Evolutionary conservation across 2,113 vertebrate species (phyloP), one percentile per base, ranked within the genome.

Genomic region (Saimiri boliviensis): DNA sequence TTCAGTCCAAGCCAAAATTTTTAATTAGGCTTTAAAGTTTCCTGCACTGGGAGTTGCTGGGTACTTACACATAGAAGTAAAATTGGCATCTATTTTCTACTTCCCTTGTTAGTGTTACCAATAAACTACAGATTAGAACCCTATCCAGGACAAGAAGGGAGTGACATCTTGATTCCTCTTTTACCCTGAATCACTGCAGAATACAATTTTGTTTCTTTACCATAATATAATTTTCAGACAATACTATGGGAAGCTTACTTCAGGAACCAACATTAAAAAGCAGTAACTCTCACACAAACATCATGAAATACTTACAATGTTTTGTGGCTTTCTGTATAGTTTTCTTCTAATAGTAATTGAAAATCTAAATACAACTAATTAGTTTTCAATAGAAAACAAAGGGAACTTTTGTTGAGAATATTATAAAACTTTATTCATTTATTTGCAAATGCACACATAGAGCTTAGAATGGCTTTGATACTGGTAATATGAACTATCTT

Each of bases 301-400:
- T 45, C 27, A 17, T 79, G 14, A 19, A 17, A 89, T 30, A 96
- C 89, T 79, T 16, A 2, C 11, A 94, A 63, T 94, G 66, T 89
- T 95, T 63, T 54, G 79, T 97, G 45, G 60, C 32, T 97, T 98
- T 86, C 54, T 94, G 25, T 6, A 19, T 58, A 56, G 42, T 52
- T 82, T 80, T 96, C 9, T 82, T 96, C 70, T 86, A 60, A 3
- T 37, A 93, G 76, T 97, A 97, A 96, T 88, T 95, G 92, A 95
- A 98, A 56, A 1, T 54, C 70, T 96, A 86, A 89, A 93, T 95
- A 96, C 80, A 95, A 47, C 47, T 93, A 84, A 95, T 95, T 88
- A 80, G 13, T 90, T 96, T 97, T 92, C 86, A 89, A 21, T 56
- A 97, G 68, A 94, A 97, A 93, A 4, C 32, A 13, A 16, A 49